phyloP scores from a whole-genome alignment of 2,888 invertebrate species.

The Synergus laeviventris region DNA sequence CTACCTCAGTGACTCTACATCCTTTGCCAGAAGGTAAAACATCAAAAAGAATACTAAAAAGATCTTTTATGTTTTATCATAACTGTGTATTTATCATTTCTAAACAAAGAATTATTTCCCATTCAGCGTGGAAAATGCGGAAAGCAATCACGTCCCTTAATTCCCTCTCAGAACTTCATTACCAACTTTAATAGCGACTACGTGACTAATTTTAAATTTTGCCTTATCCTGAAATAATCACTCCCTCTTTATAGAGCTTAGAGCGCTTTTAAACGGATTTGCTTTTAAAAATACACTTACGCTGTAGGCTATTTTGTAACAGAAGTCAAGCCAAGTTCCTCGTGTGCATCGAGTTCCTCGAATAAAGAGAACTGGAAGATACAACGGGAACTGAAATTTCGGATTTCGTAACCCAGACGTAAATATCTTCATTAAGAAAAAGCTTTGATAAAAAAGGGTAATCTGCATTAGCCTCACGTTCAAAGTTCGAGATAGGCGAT shows the following conservation, averaged over 20 bases:
- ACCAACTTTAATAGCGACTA: constrained; percentile 43
- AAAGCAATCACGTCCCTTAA: background rate
- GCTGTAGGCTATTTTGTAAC: constrained; percentile 50
- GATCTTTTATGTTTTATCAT: no score
- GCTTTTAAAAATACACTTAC: constrained; percentile 60
- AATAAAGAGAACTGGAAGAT: constrained; percentile 6
- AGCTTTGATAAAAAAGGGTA: background rate
- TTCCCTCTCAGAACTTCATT: background rate
- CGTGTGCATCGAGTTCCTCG: constrained; percentile 41
- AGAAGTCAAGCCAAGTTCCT: constrained; percentile 53
- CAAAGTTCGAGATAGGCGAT: background rate
- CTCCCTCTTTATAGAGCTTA: constrained; percentile 42
- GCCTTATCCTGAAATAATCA: constrained; percentile 54
- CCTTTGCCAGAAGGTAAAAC: constrained; percentile 90
- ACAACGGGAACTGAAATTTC: background rate
- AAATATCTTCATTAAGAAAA: background rate
- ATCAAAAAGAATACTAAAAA: constrained; percentile 6
- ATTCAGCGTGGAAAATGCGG: background rate
- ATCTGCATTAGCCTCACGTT: background rate
- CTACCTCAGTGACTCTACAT: constrained; percentile 94
- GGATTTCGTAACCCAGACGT: background rate
- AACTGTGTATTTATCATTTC: no score
- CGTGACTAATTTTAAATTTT: constrained; percentile 34
- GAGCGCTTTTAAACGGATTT: constrained; percentile 55
- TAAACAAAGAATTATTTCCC: background rate